Evolutionary conservation across 1,140 invertebrate species (phyloP), one percentile per base, ranked within the genome.

Genomic region (Limonius californicus): DNA sequence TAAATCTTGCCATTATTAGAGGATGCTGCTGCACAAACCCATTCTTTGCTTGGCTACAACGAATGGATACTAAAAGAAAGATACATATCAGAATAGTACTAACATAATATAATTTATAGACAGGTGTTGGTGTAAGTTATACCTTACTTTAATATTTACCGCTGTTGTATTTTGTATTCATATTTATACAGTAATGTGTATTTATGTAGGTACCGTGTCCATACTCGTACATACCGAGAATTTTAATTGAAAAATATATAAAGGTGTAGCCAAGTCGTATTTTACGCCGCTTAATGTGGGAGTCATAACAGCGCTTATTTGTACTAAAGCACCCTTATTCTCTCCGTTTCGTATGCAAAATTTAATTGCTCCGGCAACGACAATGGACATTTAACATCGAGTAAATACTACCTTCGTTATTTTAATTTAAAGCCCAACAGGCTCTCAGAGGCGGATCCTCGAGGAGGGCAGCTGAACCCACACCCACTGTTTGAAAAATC

Each of bases 111-210:
- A 39, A 39, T 39, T 39, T 39, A 39, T 39, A 39, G 35, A 39
- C 35, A 50, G 16, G 14, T 50, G 45, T 50, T 50, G 45, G 45
- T 50, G 45, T 50, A 16, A 50, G 14, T 16, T 50, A 50, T 21
- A 50, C 45, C 16, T 19, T 15, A 50, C 14, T 50, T 50, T 50
- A 50, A 50, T 50, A 50, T 18, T 16, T 12, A 9, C 45, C 16
- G 16, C 19, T 50, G 16, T 19, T 19, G 16, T 21, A 50, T 50
- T 50, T 50, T 21, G 45, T 50, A 50, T 50, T 50, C 45, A 50
- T 50, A 50, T 50, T 50, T 50, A 50, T 50, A 50, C 45, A 50
- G 45, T 50, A 21, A 50, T 50, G 45, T 18, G 45, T 21, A 50
- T 50, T 50, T 50, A 50, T 50, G 16, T 50, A 50, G 16, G 16